These are phyloP conservation scores for Nicator chloris DNA, from an alignment of 2,113 vertebrate genomes.

Conservation along the genomic window DNA sequence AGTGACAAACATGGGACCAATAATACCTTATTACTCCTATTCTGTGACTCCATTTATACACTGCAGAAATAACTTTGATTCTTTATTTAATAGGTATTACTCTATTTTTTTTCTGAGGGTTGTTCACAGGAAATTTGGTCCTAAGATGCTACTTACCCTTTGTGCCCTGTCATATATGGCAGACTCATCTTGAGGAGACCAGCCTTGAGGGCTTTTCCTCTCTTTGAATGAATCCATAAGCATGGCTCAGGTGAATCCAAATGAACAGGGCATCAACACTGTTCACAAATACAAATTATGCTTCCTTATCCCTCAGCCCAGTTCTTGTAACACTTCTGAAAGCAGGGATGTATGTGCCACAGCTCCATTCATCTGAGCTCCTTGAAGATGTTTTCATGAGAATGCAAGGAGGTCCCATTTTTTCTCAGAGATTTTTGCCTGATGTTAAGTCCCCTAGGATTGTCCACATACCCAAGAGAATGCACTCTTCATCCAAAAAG, in stretches of 20 bases:
- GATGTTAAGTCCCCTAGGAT: neutral
- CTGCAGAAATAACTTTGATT: neutral
- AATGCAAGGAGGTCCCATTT: neutral
- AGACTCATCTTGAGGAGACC: neutral
- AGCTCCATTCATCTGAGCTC: neutral
- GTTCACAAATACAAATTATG: neutral
- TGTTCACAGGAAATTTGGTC: neutral
- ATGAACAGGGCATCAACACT: neutral
- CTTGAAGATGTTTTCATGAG: neutral
- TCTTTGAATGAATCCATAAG: neutral
- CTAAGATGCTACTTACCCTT: neutral
- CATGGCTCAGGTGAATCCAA: neutral
- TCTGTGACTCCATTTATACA: neutral
- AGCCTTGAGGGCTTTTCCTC: neutral
- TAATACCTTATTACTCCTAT: neutral
- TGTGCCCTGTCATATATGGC: neutral
- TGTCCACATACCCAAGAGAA: neutral
- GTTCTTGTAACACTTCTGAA: neutral
- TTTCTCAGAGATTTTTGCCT: neutral
- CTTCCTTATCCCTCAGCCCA: neutral
- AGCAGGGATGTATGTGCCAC: neutral
- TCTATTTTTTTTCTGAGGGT: neutral
- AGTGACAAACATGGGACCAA: neutral
- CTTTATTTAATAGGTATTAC: neutral
- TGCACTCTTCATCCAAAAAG: rapidly evolving